phyloP scores from a whole-genome alignment of 2,888 invertebrate genomes.

The Nebria brevicollis region DNA sequence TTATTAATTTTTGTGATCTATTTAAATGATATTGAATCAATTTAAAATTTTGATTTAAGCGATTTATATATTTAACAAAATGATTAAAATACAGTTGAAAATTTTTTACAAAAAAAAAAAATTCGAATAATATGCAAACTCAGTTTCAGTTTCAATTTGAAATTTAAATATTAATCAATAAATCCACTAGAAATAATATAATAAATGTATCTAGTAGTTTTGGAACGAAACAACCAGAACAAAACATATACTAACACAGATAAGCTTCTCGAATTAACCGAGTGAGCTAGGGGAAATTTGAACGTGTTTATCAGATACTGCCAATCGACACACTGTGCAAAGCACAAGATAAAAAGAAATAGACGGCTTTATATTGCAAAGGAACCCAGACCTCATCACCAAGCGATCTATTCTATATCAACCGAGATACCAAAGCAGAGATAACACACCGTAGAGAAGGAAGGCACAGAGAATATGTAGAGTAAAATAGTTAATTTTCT shows the following conservation, averaged over 20 bases:
- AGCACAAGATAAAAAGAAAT: neutral
- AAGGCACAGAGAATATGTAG: neutral
- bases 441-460: neutral
- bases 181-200: neutral
- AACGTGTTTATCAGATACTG: neutral
- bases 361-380: neutral
- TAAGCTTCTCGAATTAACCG: neutral
- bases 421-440: neutral
- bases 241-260: neutral
- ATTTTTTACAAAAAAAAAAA: no score
- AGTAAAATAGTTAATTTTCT: neutral
- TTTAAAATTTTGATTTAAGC: no score
- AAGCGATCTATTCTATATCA: neutral
- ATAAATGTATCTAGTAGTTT: neutral
- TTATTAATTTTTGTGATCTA: no score
- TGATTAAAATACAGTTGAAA: no score
- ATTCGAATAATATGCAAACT: no score
- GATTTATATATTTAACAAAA: no score
- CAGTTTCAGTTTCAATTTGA: no score
- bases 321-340: neutral
- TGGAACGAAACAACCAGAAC: neutral
- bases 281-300: neutral
- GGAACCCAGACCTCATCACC: neutral
- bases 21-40: no score
- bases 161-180: no score